Percentiles rank a stretch among this genome's conserved stretches.
phyloP scores from a whole-genome alignment of 2,797 vertebrate genomes.

The Synaphobranchus kaupii region DNA sequence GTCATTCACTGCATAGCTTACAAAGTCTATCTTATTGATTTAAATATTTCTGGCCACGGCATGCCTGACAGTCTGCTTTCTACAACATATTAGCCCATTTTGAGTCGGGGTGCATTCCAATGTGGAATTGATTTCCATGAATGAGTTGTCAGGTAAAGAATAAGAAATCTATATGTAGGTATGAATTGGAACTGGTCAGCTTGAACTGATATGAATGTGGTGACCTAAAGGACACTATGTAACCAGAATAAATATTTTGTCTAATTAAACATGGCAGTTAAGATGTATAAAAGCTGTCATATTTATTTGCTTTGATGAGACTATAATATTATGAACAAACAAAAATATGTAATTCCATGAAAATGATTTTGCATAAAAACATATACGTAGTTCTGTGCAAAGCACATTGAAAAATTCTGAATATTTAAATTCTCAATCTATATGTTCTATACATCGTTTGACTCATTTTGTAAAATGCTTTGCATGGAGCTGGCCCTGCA shows the following conservation, averaged over 20 bases:
- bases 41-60: not conserved
- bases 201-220: not conserved
- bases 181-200: not conserved
- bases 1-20: slow-evolving; percentile 7
- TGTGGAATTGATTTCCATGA: slow-evolving; percentile 9
- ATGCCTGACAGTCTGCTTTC: not conserved
- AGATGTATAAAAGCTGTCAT: not conserved
- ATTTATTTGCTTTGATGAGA: not conserved
- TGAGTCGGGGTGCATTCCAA: not conserved
- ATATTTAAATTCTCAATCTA: too few relatives aligned
- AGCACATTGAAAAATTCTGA: not conserved
- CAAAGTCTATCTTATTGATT: not conserved
- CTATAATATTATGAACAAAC: not conserved
- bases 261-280: not conserved
- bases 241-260: not conserved
- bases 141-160: slow-evolving; percentile 1
- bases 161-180: not conserved
- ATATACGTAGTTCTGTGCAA: not conserved
- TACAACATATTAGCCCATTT: slow-evolving; percentile 7
- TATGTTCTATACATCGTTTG: too few relatives aligned
- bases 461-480: too few relatives aligned
- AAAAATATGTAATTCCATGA: not conserved
- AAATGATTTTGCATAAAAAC: not conserved
- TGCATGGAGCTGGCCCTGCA: too few relatives aligned
- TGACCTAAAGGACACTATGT: not conserved